Base-by-base conservation (phyloP, 2,797 vertebrate species). In the Ataeniobius toweri region DNA sequence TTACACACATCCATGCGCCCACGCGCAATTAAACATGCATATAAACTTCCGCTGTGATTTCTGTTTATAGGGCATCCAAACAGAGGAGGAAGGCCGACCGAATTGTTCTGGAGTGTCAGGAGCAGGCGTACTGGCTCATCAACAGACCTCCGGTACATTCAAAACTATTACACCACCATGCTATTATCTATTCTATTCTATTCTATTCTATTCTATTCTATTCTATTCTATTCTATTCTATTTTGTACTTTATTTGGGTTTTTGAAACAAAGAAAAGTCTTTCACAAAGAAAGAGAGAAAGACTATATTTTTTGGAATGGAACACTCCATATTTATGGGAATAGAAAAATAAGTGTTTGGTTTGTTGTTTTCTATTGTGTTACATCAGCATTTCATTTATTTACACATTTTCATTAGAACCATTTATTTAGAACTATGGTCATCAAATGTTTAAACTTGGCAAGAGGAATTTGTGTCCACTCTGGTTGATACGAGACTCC, bases 111-210 rank as follows among this genome's bases (percentile, higher is more conserved):
- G 97, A 97, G 6, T 99, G 97, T 91, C 98, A 99, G 93, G 98
- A 99, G 75, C 97, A 97, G 90, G 96, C 95, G 0, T 99, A 96
- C 93, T 99, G 98, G 98, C 96, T 99, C 20, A 96, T 98, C 92
- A 97, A 97, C 94, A 95, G 95, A 92, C 96, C 97, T 1, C 97
- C 94, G 80, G 98, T 98, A 94, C 0, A 79, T 88, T 70, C n/a
- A 69, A 14, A 73, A 1, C 39, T 58, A 59, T 9, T 69, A 0
- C 53, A 31, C 58, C 26, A 6, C 36, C 36, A 36, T 36, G 36
- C 36, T 36, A 36, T 3, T 36, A 36, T 36, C 7, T 39, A 73
- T 48, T 24, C 36, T 36, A 5, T 20, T 14, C 20, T 73, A 5
- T 20, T 14, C 20, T 73, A 2, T n/a, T 26, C 53, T 72, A 2